Base-by-base conservation (phyloP, 2,113 vertebrate genomes). In the Psettodes erumei region DNA sequence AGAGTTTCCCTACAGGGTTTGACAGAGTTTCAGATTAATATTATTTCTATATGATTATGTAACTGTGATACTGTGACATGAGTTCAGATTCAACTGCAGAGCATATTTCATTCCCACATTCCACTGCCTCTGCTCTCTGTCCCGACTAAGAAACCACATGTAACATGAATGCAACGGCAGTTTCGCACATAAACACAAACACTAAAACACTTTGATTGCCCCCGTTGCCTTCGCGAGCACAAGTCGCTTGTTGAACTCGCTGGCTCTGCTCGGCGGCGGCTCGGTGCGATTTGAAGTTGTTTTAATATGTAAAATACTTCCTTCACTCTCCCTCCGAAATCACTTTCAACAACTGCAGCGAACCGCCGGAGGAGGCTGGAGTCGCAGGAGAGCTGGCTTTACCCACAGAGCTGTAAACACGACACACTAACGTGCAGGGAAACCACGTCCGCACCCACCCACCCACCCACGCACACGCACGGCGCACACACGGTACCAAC, bases 241-340 rank as follows among this genome's bases (percentile, higher is more conserved):
- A 42, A 45, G 53, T 42, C 47, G 28, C 66, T 53, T 1, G 11
- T 37, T 85, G 77, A 89, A 86, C 82, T 63, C 40, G 6, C 10
- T 74, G 84, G 64, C 77, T 74, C 32, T 2, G 55, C 63, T 56
- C 71, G 18, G 48, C 4, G 2, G 37, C 37, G 63, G 66, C 79
- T 58, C 62, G 23, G 47, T 19, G 21, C 72, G 74, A 81, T 71
- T 71, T 79, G 65, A 81, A 79, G 71, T 51, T 38, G 65, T 78
- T 85, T 87, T 81, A 86, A 90, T 80, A 75, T 81, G 77, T 68
- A 54, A 81, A 84, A 81, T 76, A 81, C 62, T 87, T 87, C 84
- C 77, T 77, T 71, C 60, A 30, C 63, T 71, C 55, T 63, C n/a
- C 70, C 77, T 64, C 62, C 56, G 48, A 85, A 85, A 83, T 79